Percentiles rank a stretch among this genome's conserved stretches.
Evolutionary conservation across 2,888 invertebrate species (phyloP).

Genomic region (Chloroclysta siterata): DNA sequence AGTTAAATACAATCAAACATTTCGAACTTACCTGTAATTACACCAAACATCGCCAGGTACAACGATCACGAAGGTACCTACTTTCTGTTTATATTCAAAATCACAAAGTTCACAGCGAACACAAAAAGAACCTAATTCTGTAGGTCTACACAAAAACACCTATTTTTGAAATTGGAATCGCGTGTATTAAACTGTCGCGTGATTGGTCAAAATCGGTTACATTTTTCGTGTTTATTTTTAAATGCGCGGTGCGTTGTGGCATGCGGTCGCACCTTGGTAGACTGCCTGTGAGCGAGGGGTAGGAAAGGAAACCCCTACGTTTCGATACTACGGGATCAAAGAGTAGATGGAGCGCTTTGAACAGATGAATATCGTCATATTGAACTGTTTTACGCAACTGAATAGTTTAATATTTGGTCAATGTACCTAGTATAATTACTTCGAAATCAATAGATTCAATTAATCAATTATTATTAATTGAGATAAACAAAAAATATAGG

Average conservation of each 20-base stretch:
- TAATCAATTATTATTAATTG: too few species aligned
- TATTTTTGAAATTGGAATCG: constrained; percentile 27
- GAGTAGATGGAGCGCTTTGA: constrained; percentile 46
- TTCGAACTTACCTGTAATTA: constrained; percentile 17
- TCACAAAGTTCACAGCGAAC: constrained; percentile 45
- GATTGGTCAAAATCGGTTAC: constrained; percentile 52
- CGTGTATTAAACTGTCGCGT: constrained; percentile 39
- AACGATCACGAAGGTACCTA: neutral
- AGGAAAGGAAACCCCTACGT: constrained; percentile 65
- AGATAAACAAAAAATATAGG: too few species aligned
- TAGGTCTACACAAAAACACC: constrained; percentile 34
- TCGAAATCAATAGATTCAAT: too few species aligned
- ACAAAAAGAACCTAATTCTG: constrained; percentile 42
- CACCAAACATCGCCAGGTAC: constrained; percentile 9
- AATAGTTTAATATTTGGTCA: too few species aligned
- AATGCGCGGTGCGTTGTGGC: constrained; percentile 49
- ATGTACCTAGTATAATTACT: too few species aligned
- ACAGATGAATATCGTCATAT: constrained; percentile 5
- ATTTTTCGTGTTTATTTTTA: constrained; percentile 71
- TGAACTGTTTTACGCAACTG: neutral
- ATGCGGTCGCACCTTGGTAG: constrained; percentile 54
- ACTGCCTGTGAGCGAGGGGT: constrained; percentile 70
- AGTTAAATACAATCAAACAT: neutral
- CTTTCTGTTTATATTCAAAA: neutral
- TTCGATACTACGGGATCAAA: constrained; percentile 71